Percentiles rank a stretch among this genome's conserved stretches.
Evolutionary conservation across 2,797 vertebrate species (phyloP).

Genomic region (Myotis myotis): DNA sequence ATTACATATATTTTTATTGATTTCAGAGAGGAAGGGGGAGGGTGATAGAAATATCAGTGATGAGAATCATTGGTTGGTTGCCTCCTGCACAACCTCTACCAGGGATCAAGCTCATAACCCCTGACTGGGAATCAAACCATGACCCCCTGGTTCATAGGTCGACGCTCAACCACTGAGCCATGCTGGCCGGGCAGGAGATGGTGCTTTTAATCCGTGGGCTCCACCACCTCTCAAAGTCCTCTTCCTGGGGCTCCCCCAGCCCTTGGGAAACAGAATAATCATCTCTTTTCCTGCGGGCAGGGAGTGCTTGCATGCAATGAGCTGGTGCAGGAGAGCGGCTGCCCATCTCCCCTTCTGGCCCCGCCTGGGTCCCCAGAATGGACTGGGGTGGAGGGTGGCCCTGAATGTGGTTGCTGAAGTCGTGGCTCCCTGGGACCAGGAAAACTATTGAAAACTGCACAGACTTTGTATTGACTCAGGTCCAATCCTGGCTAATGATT

Average conservation of each 20-base stretch:
- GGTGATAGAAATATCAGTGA: too few relatives aligned
- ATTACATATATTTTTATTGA: too few relatives aligned
- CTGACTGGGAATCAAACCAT: too few relatives aligned
- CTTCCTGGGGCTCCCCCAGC: too few relatives aligned
- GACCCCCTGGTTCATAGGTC: too few relatives aligned
- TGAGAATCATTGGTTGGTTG: too few relatives aligned
- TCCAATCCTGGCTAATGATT: neutral
- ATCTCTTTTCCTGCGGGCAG: neutral
- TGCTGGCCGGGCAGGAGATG: too few relatives aligned
- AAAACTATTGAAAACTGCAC: neutral
- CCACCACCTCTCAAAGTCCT: neutral
- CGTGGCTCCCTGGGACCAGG: neutral
- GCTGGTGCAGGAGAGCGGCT: neutral
- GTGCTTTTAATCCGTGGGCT: neutral
- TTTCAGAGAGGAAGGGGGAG: too few relatives aligned
- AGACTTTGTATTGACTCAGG: neutral
- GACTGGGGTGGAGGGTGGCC: too few relatives aligned
- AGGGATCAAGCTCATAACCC: too few relatives aligned
- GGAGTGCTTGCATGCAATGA: neutral
- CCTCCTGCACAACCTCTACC: too few relatives aligned
- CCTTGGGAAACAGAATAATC: neutral
- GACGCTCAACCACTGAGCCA: too few relatives aligned
- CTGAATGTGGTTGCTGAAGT: neutral
- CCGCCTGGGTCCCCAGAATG: neutral
- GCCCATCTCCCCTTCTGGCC: neutral